These are phyloP conservation scores for Neocrepidodera transversa DNA, from an alignment of 2,888 invertebrate genomes.

Conservation along the genomic window DNA sequence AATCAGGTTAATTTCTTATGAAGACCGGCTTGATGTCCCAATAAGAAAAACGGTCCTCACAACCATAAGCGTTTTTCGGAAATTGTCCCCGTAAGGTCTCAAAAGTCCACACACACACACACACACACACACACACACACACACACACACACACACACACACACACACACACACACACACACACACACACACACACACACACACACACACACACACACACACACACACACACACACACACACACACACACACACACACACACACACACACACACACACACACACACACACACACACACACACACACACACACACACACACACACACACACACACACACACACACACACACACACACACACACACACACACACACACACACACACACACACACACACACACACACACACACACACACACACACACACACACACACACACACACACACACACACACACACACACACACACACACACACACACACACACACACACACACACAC, in stretches of 20 bases:
- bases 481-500: no score
- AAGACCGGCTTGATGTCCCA: no score
- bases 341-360: slow-evolving; percentile 6
- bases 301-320: slow-evolving; percentile 10
- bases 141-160: slow-evolving; percentile 12
- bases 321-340: slow-evolving; percentile 9
- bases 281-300: slow-evolving; percentile 12
- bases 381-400: no score
- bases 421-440: no score
- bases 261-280: slow-evolving; percentile 11
- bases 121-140: slow-evolving; percentile 12
- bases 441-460: no score
- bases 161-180: slow-evolving; percentile 11
- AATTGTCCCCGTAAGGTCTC: no score
- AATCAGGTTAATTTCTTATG: no score
- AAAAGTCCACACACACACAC: slow-evolving; percentile 9
- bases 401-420: no score
- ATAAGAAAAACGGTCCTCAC: no score
- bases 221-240: slow-evolving; percentile 10
- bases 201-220: slow-evolving; percentile 11
- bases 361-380: slow-evolving; percentile 5
- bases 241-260: slow-evolving; percentile 8
- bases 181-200: slow-evolving; percentile 9
- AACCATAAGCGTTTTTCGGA: no score
- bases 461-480: no score